Base-by-base conservation (phyloP, 2,888 invertebrate species). In the Platycheirus albimanus region DNA sequence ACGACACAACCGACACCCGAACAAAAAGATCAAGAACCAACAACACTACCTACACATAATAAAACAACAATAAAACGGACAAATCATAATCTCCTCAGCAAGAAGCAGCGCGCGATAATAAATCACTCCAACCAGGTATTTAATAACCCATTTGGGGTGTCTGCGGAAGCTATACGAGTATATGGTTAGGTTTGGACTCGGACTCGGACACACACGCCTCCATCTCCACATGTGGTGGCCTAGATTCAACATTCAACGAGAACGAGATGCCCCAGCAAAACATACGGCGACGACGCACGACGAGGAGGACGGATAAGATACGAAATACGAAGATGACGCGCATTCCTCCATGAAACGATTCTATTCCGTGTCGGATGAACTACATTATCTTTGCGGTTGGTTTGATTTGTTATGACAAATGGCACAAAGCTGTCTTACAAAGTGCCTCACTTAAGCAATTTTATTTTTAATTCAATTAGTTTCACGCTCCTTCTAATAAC, bases 391-490 rank as follows among this genome's bases (percentile, higher is more conserved):
- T 28, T 56, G 24, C 15, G 13, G 30, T 30, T 8, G 13, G n/a
- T 58, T 78, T 83, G 78, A 83, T 83, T 74, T 83, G 83, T 83
- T 83, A 54, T 83, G 83, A 83, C 83, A 77, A 77, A 77, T 67
- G 69, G 49, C 51, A 64, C 49, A 63, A 64, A 56, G 36, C 30
- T 43, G 52, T 45, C 56, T 49, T 20, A 63, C 63, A 0, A 7
- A 70, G 66, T 81, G 24, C 47, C 38, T 47, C 76, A 76, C 71
- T 80, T 76, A 58, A 71, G 56, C n/a, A 49, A 17, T 36, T 49
- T 43, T 30, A 70, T 19, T 47, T 20, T 47, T n/a, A 64, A 78
- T 78, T 83, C 49, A 72, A 77, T 78, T 78, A 70, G 11, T 28
- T 38, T 64, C 43, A 49, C 30, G 38, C 43, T 64, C 49, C 61